phyloP scores from a whole-genome alignment of 1,140 invertebrate species.

The Saccostrea glomerata region DNA sequence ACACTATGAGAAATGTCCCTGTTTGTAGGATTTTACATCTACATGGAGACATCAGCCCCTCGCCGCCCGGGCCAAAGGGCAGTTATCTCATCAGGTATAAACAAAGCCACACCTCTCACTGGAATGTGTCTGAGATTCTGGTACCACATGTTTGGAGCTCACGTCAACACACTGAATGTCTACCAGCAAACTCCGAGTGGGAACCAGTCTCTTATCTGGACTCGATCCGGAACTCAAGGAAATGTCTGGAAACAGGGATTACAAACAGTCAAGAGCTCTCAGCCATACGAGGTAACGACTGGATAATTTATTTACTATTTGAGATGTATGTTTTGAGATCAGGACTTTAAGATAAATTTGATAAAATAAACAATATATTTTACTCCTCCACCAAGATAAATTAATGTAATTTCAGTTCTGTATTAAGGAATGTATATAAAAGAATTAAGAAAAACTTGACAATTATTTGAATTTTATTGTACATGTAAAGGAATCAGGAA shows the following conservation, averaged over 20 bases:
- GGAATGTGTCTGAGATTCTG: slow-evolving; percentile 82
- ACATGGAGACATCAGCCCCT: slow-evolving; percentile 75
- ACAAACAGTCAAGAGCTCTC: slow-evolving; percentile 58
- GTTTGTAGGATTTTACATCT: slow-evolving; percentile 72
- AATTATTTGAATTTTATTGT: too few relatives aligned
- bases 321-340: too few relatives aligned
- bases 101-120: slow-evolving; percentile 46
- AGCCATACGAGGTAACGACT: slow-evolving; percentile 60
- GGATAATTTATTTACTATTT: too few relatives aligned
- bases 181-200: slow-evolving; percentile 55
- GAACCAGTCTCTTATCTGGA: slow-evolving; percentile 70
- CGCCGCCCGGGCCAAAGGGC: slow-evolving; percentile 71
- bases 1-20: neutral
- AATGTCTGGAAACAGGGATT: slow-evolving; percentile 72
- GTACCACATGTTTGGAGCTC: slow-evolving; percentile 87
- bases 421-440: too few relatives aligned
- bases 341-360: too few relatives aligned
- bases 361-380: too few relatives aligned
- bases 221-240: slow-evolving; percentile 68
- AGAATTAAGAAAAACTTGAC: too few relatives aligned
- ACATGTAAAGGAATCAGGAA: neutral
- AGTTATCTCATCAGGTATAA: slow-evolving; percentile 65
- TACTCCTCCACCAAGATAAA: too few relatives aligned
- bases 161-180: slow-evolving; percentile 73
- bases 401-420: too few relatives aligned